A percentile compares a stretch with the other conserved stretches of the same genome.
Conservation (phyloP, 2,797 vertebrate genomes). For the Hydrolagus colliei region DNA sequence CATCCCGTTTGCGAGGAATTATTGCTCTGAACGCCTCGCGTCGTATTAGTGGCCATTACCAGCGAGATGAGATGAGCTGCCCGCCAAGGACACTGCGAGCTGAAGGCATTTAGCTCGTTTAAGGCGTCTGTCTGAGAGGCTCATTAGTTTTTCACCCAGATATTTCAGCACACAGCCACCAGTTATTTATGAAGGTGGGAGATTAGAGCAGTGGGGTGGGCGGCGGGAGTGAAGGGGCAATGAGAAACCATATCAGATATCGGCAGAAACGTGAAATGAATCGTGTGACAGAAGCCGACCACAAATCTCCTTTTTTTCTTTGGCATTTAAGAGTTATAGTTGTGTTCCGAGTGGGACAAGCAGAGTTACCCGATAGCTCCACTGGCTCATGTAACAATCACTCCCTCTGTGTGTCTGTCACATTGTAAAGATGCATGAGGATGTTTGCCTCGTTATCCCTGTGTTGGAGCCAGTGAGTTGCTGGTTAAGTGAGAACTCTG, state of each 20-base stretch:
- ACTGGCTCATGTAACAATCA: neutral
- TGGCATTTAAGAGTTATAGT: neutral
- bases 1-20: neutral
- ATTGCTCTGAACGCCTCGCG: neutral
- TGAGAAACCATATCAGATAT: neutral
- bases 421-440: neutral
- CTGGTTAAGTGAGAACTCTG: too few relatives aligned
- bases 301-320: neutral
- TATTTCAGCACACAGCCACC: neutral
- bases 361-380: constrained; percentile 8
- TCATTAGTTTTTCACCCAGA: neutral
- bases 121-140: neutral
- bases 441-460: neutral
- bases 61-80: neutral
- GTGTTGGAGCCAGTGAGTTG: neutral
- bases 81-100: neutral
- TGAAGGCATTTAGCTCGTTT: neutral
- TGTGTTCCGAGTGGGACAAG: neutral
- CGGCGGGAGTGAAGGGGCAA: too few relatives aligned
- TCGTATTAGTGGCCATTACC: constrained; percentile 7
- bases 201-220: neutral
- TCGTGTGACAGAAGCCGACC: neutral
- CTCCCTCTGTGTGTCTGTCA: neutral
- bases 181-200: neutral
- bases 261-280: neutral